Evolutionary conservation across 2,888 invertebrate species (phyloP).

Genomic region (Balanococcus diminutus): DNA sequence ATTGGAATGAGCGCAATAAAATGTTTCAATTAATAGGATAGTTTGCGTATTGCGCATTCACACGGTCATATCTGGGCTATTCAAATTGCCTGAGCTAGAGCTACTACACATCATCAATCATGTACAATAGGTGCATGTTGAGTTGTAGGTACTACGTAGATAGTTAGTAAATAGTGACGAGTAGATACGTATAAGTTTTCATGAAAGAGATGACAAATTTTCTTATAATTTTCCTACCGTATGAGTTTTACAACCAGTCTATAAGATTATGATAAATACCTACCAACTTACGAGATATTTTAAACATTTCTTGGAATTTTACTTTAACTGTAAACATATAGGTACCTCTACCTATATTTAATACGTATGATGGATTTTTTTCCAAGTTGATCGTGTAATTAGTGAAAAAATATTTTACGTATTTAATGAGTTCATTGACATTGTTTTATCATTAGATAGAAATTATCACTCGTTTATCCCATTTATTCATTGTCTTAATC

Average conservation of each 20-base stretch:
- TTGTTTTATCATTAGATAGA: background rate
- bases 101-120: background rate
- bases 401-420: background rate
- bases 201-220: background rate
- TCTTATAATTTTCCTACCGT: background rate
- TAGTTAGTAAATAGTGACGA: too few relatives aligned
- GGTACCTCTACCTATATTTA: background rate
- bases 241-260: too few relatives aligned
- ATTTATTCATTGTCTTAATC: background rate
- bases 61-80: conserved; percentile 4
- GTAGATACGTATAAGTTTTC: background rate
- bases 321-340: too few relatives aligned
- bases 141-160: background rate
- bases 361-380: background rate
- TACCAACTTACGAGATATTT: too few relatives aligned
- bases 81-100: background rate
- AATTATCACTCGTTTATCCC: background rate
- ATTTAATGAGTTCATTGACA: background rate
- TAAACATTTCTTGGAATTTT: background rate
- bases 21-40: conserved; percentile 26
- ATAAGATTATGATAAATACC: too few relatives aligned
- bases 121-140: background rate
- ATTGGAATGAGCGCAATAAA: conserved; percentile 23
- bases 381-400: background rate
- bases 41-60: conserved; percentile 13